Percentiles rank a stretch among this genome's conserved stretches.
Evolutionary conservation across 2,888 invertebrate species (phyloP).

Genomic region (Hermaeophaga mercurialis): DNA sequence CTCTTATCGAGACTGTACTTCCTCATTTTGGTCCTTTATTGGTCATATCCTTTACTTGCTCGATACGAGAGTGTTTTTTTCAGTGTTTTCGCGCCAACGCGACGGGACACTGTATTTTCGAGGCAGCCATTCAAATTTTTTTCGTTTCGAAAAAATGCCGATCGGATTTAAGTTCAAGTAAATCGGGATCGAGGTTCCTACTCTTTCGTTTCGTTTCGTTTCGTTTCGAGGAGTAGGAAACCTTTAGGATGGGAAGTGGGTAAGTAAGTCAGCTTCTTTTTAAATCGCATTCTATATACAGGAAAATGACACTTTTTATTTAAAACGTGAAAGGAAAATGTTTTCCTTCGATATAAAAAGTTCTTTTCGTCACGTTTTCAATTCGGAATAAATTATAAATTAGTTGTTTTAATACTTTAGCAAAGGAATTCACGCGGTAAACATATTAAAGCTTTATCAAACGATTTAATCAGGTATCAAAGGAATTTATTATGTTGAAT

Average conservation of each 20-base stretch:
- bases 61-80: slow-evolving; percentile 24
- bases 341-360: too few species aligned
- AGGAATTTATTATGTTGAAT: too few species aligned
- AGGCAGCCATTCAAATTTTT: slow-evolving; percentile 1
- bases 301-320: too few species aligned
- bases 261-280: too few species aligned
- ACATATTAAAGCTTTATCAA: too few species aligned
- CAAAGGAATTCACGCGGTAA: too few species aligned
- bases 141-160: slow-evolving; percentile 17
- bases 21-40: slow-evolving; percentile 45
- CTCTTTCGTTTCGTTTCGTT: slow-evolving; percentile 22
- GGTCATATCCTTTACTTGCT: slow-evolving; percentile 40
- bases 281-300: too few species aligned
- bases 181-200: slow-evolving; percentile 11
- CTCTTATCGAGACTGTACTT: slow-evolving; percentile 41
- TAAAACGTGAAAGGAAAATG: too few species aligned
- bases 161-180: slow-evolving; percentile 24
- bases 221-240: slow-evolving; percentile 16
- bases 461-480: too few species aligned
- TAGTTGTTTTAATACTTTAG: too few species aligned
- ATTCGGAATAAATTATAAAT: too few species aligned
- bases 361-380: too few species aligned
- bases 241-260: slow-evolving; percentile 26
- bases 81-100: slow-evolving; percentile 29
- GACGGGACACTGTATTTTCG: slow-evolving; percentile 15